Evolutionary conservation across 37 sponge, comb jelly and placozoan species (phyloP).

Genomic region (Sycon ciliatum): DNA sequence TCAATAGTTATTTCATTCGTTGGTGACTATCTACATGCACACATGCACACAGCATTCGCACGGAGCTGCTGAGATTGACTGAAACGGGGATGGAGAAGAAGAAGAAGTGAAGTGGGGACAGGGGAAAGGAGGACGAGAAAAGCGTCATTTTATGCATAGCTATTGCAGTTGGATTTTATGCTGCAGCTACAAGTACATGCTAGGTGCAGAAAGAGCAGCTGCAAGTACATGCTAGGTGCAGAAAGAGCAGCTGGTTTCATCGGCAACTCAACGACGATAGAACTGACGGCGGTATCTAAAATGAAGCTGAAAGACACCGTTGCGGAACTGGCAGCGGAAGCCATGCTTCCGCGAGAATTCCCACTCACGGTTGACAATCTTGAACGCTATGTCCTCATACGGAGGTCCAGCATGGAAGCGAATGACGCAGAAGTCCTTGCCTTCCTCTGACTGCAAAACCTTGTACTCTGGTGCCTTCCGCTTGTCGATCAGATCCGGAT

Average conservation of each 20-base stretch:
- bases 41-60: too few species aligned
- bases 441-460: slow-evolving; percentile 38
- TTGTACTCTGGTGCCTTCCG: slow-evolving; percentile 74
- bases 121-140: too few species aligned
- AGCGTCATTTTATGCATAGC: too few species aligned
- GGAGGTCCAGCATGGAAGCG: slow-evolving; percentile 95
- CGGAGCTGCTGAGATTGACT: too few species aligned
- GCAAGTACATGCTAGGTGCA: too few species aligned
- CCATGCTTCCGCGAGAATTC: slow-evolving; percentile 88
- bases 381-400: slow-evolving; percentile 96
- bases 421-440: slow-evolving; percentile 76
- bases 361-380: slow-evolving; percentile 96
- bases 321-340: slow-evolving; percentile 84
- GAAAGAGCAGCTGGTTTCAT: background rate
- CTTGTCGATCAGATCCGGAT: slow-evolving; percentile 92
- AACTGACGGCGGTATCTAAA: slow-evolving; percentile 86
- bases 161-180: too few species aligned
- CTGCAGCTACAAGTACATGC: too few species aligned
- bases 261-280: slow-evolving; percentile 66
- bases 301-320: slow-evolving; percentile 94
- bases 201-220: too few species aligned
- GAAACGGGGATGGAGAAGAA: too few species aligned
- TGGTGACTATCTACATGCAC: too few species aligned
- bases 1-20: too few species aligned
- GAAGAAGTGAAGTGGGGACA: too few species aligned